Evolutionary conservation across 2,888 invertebrate species (phyloP), one percentile per base, ranked within the genome.

Genomic region (Biston betularia): DNA sequence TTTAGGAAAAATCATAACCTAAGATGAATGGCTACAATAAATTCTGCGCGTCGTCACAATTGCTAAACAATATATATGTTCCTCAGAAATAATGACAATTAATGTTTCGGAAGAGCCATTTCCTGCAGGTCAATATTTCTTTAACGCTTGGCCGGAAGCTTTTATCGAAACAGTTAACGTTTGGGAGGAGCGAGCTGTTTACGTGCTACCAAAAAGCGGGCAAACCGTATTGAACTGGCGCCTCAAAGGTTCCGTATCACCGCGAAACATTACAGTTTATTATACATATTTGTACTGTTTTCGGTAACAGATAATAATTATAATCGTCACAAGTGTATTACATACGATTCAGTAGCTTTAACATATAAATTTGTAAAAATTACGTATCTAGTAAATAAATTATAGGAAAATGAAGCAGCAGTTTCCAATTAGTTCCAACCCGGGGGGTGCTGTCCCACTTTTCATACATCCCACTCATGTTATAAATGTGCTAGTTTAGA

Each of bases 61-160:
- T 14, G 63, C 66, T 58, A 62, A 66, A 58, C 62, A 53, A 53
- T 58, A 49, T 59, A 55, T 58, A 63, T 62, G 58, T 62, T 67
- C 48, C 57, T 14, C 34, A 67, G 59, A 67, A 63, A 67, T 67
- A 61, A 67, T 67, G 58, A 45, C 67, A 63, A 67, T 67, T 67
- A 67, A 58, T 67, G 67, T 63, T 58, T 40, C 54, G 62, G 53
- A 59, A 67, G 42, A 58, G 35, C 49, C 62, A 63, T 63, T 62
- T 55, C 54, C 48, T 44, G 42, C 58, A 58, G 67, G 67, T 67
- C 67, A 63, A 67, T 67, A 54, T 67, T 67, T 67, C 67, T 67
- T 67, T 49, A 59, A 63, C 67, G 67, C 58, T 59, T 55, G 63
- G 50, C 54, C 45, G 63, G 67, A 67, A 59, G 62, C 66, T 63